Base-by-base conservation (phyloP, 2,888 invertebrate species). In the Scaptomyza flava region DNA sequence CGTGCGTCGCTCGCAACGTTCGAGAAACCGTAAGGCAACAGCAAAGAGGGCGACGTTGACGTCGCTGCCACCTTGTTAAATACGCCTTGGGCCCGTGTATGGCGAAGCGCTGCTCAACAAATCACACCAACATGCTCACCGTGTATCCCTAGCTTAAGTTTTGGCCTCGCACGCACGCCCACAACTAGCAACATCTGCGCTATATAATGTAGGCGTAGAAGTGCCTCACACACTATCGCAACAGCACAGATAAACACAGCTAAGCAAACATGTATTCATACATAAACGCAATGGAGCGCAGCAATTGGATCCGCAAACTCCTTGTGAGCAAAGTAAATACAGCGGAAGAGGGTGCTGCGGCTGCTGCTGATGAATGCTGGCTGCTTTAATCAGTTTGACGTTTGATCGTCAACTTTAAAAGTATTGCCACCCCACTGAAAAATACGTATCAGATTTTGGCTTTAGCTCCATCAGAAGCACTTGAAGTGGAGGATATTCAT, bases 161-260 rank as follows among this genome's bases (percentile, higher is more conserved):
- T 66, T 68, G 63, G 68, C 78, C 73, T 77, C 78, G 74, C 56
- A 56, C 41, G 54, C 61, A 72, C 72, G 73, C 81, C 81, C 62
- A 77, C 68, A 62, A 72, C 46, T 54, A 72, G 52, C 64, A 79
- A 67, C 79, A 71, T 78, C 81, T 81, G 70, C 54, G 77, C 73
- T 59, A 80, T 65, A 80, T 59, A 77, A 66, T 72, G 78, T 78
- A 78, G 78, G 78, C 74, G 78, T 81, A 77, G 78, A 36, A 70
- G 78, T 78, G 77, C 73, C 70, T 67, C 78, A 53, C 41, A 74
- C 33, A 68, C 42, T 41, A 62, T 38, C 33, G 45, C 54, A 72
- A 46, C 58, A 54, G 48, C 58, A 59, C 59, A 62, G 68, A 67
- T 71, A 76, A 79, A 76, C 59, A 61, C 59, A 77, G 59, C 67